phyloP scores from a whole-genome alignment of 2,888 invertebrate species.

The Agapostemon virescens region DNA sequence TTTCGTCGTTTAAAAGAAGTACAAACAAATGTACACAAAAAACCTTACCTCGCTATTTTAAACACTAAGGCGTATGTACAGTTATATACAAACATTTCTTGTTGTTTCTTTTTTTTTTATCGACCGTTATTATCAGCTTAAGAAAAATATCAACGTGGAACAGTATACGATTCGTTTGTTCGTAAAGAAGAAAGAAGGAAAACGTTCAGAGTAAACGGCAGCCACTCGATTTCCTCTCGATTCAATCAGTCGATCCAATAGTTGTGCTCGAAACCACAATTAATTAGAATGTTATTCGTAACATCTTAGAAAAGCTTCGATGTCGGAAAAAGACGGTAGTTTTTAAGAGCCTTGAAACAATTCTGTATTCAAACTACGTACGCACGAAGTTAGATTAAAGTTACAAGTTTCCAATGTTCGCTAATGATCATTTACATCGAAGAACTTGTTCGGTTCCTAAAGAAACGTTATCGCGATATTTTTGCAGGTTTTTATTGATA shows the following conservation, averaged over 20 bases:
- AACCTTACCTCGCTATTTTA: slow-evolving; percentile 74
- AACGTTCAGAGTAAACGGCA: slow-evolving; percentile 38
- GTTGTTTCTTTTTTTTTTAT: not conserved
- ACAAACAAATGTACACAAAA: slow-evolving; percentile 78
- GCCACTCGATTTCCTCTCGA: slow-evolving; percentile 12
- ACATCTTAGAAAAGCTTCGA: not conserved
- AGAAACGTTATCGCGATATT: not conserved
- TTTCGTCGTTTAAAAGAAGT: slow-evolving; percentile 71
- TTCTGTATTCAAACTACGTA: not conserved
- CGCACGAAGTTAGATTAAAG: not conserved
- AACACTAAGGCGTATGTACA: slow-evolving; percentile 78
- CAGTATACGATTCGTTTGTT: slow-evolving; percentile 63
- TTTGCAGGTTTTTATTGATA: not conserved
- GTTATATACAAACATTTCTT: slow-evolving; percentile 74
- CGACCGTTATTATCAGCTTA: slow-evolving; percentile 64
- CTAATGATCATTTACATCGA: not conserved
- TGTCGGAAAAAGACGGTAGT: not conserved
- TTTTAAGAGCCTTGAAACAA: slow-evolving; percentile 1
- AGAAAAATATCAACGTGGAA: slow-evolving; percentile 75
- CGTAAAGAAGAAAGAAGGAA: slow-evolving; percentile 55
- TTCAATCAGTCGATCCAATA: not conserved
- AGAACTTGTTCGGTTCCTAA: not conserved
- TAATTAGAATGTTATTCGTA: slow-evolving; percentile 1
- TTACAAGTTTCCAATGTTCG: not conserved
- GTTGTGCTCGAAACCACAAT: not conserved